These are phyloP conservation scores for Hystrix cristata DNA, from an alignment of 2,113 vertebrate species.

Conservation along the genomic window DNA sequence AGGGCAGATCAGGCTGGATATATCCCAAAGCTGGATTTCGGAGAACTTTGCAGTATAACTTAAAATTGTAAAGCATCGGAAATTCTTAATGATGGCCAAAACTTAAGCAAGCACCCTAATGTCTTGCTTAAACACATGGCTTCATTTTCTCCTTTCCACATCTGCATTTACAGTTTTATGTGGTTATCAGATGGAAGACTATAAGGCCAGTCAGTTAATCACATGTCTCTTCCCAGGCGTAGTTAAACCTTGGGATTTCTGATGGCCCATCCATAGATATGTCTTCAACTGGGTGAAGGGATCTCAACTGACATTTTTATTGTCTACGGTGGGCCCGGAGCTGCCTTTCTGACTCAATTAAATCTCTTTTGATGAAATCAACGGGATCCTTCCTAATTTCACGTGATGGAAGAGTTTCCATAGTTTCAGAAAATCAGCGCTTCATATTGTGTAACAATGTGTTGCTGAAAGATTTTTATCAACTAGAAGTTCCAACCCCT, in stretches of 20 bases:
- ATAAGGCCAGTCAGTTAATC: neutral
- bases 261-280: neutral
- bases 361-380: slow-evolving; percentile 9
- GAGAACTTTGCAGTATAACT: neutral
- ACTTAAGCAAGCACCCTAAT: neutral
- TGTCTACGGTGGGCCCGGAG: neutral
- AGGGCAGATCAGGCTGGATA: neutral
- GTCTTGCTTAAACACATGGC: neutral
- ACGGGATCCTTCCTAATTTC: neutral
- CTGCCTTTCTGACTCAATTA: neutral
- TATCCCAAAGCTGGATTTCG: neutral
- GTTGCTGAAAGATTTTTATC: neutral
- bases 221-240: neutral
- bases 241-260: neutral
- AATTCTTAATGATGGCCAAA: neutral
- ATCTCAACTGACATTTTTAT: neutral
- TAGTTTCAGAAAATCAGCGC: neutral
- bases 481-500: neutral
- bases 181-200: neutral
- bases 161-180: slow-evolving; percentile 9
- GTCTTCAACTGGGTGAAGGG: neutral
- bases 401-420: neutral
- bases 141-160: slow-evolving; percentile 25
- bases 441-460: neutral
- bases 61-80: neutral